phyloP scores from a whole-genome alignment of 2,888 invertebrate genomes.

The Netelia inedita region DNA sequence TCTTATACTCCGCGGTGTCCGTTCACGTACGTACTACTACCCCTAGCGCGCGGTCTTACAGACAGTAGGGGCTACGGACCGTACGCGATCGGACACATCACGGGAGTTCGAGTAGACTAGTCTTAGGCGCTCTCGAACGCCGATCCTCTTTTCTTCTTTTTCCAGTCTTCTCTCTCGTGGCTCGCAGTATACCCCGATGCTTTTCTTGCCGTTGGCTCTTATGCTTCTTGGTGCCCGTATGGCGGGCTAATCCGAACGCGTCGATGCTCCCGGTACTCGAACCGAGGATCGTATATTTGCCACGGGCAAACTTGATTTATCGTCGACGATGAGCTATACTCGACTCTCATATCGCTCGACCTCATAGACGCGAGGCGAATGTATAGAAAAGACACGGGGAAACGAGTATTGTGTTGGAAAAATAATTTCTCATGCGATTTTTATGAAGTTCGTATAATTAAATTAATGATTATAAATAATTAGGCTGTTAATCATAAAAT shows the following conservation, averaged over 20 bases:
- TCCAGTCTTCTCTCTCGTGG: conserved; percentile 26
- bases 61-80: conserved; percentile 33
- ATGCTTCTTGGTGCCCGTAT: conserved; percentile 30
- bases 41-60: conserved; percentile 6
- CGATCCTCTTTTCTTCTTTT: background rate
- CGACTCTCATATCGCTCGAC: conserved; percentile 2
- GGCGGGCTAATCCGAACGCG: conserved; percentile 10
- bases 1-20: background rate
- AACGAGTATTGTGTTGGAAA: background rate
- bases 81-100: conserved; percentile 40
- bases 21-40: background rate
- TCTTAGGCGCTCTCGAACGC: conserved; percentile 14
- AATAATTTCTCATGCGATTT: background rate
- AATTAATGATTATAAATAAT: background rate
- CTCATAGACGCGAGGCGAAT: background rate
- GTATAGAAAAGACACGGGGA: background rate
- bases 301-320: conserved; percentile 69
- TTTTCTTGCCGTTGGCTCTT: conserved; percentile 1
- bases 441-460: background rate
- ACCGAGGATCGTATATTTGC: conserved; percentile 60
- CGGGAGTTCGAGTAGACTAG: background rate
- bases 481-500: background rate
- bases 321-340: conserved; percentile 50
- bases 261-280: conserved; percentile 50
- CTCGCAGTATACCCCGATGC: background rate